Conservation (phyloP, 2,113 vertebrate genomes). For the Caranx melampygus region DNA sequence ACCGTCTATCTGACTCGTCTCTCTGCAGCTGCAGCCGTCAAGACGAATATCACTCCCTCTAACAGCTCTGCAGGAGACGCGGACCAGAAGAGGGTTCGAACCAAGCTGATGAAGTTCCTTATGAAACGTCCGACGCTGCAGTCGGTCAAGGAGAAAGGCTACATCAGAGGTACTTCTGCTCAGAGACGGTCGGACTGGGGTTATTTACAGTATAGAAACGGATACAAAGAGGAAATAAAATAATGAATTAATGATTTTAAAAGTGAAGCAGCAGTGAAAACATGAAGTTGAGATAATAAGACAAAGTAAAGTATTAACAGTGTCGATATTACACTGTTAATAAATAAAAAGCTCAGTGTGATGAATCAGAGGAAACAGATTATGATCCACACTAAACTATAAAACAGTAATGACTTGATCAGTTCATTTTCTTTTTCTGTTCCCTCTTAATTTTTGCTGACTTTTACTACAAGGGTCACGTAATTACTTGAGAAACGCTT, state of each 20-base stretch:
- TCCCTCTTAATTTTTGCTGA: too few species aligned
- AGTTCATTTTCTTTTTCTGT: too few species aligned
- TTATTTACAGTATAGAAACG: constrained; percentile 15
- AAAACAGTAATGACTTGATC: too few species aligned
- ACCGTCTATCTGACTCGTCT: background rate
- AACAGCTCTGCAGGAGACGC: constrained; percentile 71
- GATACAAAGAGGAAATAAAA: background rate
- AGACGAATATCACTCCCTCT: constrained; percentile 19
- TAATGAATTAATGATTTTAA: background rate
- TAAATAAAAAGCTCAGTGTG: background rate
- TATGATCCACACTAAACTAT: too few species aligned
- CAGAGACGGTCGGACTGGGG: background rate
- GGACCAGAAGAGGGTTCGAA: constrained; percentile 87
- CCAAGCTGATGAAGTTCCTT: constrained; percentile 91
- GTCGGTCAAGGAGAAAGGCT: constrained; percentile 90
- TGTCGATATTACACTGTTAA: background rate
- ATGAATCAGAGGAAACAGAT: background rate
- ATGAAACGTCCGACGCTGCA: constrained; percentile 90
- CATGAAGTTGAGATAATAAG: background rate
- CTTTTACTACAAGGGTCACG: too few species aligned
- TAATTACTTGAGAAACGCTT: too few species aligned
- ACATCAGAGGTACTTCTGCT: constrained; percentile 88
- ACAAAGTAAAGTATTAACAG: background rate
- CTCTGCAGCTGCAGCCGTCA: constrained; percentile 42
- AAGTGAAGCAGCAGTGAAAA: background rate